Evolutionary conservation across 2,888 invertebrate species (phyloP), one percentile per base, ranked within the genome.

Genomic region (Tetheella fluctuosa): DNA sequence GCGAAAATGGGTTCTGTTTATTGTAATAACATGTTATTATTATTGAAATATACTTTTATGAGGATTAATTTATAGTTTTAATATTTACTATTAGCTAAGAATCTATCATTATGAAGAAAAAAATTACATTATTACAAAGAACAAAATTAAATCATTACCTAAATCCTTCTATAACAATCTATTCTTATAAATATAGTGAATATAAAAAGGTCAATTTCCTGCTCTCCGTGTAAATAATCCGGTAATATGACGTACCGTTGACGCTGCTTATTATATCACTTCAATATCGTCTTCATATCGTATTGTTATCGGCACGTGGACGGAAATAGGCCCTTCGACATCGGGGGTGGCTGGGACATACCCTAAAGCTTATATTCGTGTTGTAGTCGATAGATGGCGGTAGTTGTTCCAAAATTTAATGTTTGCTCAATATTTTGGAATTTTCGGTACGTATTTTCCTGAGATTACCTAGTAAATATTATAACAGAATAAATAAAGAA

Each of bases 121-220:
- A 8, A 30, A 30, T n/a, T n/a, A n/a, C n/a, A n/a, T n/a, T 25
- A 2, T 25, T 25, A 2, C 25, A 4, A 2, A 25, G 6, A 25
- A 6, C 25, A 25, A 25, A 25, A 25, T 25, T 4, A 13, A 34
- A n/a, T n/a, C 13, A 34, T 34, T 12, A 20, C 8, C 20, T 7
- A 3, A 10, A 48, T 20, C 2, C 10, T 48, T 48, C 7, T 20
- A 34, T 48, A 20, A 61, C 30, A 58, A 28, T n/a, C n/a, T n/a
- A n/a, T n/a, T n/a, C n/a, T n/a, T n/a, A n/a, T n/a, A n/a, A n/a
- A n/a, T n/a, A n/a, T 25, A 57, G 56, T 54, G 42, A 66, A 63
- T 59, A 57, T 57, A 61, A 79, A 86, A 85, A 83, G 84, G 85
- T 81, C 90, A 90, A 91, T 91, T 91, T 91, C 91, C 91, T 84